phyloP scores from a whole-genome alignment of 2,797 vertebrate species.

The Sebastes nivosus region DNA sequence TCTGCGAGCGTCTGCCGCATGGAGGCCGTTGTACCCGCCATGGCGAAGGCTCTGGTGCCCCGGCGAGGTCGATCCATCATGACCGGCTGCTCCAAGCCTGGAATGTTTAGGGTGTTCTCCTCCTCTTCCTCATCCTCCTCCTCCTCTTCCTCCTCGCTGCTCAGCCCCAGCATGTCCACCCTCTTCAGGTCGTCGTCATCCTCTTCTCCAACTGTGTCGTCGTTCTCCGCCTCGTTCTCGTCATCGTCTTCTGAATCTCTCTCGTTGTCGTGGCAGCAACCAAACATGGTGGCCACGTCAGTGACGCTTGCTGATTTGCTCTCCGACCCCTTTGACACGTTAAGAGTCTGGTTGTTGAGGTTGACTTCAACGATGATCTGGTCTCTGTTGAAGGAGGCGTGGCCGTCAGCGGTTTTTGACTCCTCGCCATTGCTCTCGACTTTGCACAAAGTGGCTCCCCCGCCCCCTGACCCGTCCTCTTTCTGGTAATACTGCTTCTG shows the following conservation, averaged over 20 bases:
- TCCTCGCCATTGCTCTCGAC: slow-evolving; percentile 84
- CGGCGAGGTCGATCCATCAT: slow-evolving; percentile 73
- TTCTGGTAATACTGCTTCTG: slow-evolving; percentile 90
- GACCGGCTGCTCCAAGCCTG: slow-evolving; percentile 66
- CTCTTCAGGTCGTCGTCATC: slow-evolving; percentile 66
- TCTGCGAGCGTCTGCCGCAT: slow-evolving; percentile 72
- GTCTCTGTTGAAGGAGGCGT: slow-evolving; percentile 89
- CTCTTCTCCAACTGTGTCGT: slow-evolving; percentile 79
- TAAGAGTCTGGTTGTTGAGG: slow-evolving; percentile 98
- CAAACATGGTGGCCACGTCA: slow-evolving; percentile 74
- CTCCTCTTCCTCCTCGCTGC: slow-evolving; percentile 78
- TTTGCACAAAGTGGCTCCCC: slow-evolving; percentile 81
- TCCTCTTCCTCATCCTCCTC: slow-evolving; percentile 80
- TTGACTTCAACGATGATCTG: slow-evolving; percentile 99
- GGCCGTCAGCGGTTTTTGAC: slow-evolving; percentile 78
- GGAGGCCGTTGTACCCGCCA: slow-evolving; percentile 71
- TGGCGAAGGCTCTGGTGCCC: slow-evolving; percentile 70
- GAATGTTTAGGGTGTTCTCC: slow-evolving; percentile 80
- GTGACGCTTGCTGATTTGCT: slow-evolving; percentile 75
- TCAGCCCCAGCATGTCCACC: slow-evolving; percentile 58
- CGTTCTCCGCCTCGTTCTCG: slow-evolving; percentile 76
- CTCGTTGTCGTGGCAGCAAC: slow-evolving; percentile 66
- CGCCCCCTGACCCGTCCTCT: slow-evolving; percentile 79
- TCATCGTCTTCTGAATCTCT: slow-evolving; percentile 76
- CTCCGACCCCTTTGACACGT: slow-evolving; percentile 93